Evolutionary conservation across 2,797 vertebrate species (phyloP), one percentile per base, ranked within the genome.

Genomic region (Philypnodon macrostomus): DNA sequence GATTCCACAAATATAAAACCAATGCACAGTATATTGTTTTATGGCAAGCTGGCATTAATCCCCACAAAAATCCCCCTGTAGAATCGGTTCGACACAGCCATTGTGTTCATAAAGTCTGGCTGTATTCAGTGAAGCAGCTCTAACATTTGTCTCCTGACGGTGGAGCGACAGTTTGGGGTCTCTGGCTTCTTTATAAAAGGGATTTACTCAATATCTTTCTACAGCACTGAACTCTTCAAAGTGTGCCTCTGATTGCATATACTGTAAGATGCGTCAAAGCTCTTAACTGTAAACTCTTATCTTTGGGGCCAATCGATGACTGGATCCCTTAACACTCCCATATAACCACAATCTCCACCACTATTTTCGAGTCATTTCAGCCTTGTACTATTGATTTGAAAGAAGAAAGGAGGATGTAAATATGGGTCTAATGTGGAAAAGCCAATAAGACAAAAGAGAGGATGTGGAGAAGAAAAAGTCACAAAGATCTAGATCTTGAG

Each of bases 71-170:
- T n/a, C 77, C 73, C 74, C 67, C 61, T 51, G 49, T 50, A 69
- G 79, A 84, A 74, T 79, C 60, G 72, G 50, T 75, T 61, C 63
- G 61, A 77, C 67, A 67, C 47, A 57, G 60, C 70, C 73, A 71
- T 77, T 75, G 79, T 79, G 67, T 67, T 80, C 59, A 52, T 70
- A 73, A 74, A 79, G 70, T 67, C 58, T 2, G 55, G 46, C 42
- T 70, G 59, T 46, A 67, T 80, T 83, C 73, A 77, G 65, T 69
- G 58, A 53, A 50, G 73, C 62, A 33, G 67, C 74, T 62, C 49
- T 73, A 65, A 58, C 54, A 71, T 70, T 67, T 53, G 61, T 73
- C 57, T 80, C 53, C 57, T 63, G 75, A 77, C 58, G 50, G 46
- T 42, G 16, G 65, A 47, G 69, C 44, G 58, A 72, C 69, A 74